Conservation (phyloP, 2,888 invertebrate genomes). For the Scaptomyza flava region DNA sequence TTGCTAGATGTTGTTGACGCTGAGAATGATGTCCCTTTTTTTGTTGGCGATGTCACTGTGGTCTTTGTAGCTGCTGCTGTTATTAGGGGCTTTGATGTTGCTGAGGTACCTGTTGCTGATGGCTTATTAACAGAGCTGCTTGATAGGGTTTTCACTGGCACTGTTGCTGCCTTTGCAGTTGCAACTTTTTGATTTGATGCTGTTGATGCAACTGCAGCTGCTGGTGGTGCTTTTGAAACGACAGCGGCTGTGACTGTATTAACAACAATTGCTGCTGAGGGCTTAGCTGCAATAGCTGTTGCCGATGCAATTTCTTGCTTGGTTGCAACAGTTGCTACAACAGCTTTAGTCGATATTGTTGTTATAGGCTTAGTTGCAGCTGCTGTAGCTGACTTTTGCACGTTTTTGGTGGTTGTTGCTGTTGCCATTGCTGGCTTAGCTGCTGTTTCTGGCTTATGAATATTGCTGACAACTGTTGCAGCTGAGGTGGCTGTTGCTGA, state of each 20-base stretch:
- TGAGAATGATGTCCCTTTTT: conserved; percentile 17
- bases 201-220: conserved; percentile 1
- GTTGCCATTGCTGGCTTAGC: not conserved
- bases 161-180: conserved; percentile 19
- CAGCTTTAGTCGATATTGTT: not conserved
- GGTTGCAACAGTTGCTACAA: conserved; percentile 3
- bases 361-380: not conserved
- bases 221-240: conserved; percentile 11
- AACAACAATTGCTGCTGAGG: not conserved
- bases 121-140: not conserved
- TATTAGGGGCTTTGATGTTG: conserved; percentile 14
- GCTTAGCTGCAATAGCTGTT: conserved; percentile 6
- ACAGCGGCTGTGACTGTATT: conserved; percentile 6
- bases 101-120: conserved; percentile 6
- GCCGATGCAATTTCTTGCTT: not conserved
- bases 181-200: conserved; percentile 1
- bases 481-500: not conserved
- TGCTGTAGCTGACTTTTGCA: conserved; percentile 6
- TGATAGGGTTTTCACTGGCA: conserved; percentile 12
- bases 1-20: conserved; percentile 24
- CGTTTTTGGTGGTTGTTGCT: not conserved
- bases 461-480: not conserved
- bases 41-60: conserved; percentile 7
- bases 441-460: not conserved
- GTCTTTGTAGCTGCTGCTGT: not conserved